These are phyloP conservation scores for Elephantulus edwardii DNA, from an alignment of 2,113 vertebrate species.

Conservation along the genomic window DNA sequence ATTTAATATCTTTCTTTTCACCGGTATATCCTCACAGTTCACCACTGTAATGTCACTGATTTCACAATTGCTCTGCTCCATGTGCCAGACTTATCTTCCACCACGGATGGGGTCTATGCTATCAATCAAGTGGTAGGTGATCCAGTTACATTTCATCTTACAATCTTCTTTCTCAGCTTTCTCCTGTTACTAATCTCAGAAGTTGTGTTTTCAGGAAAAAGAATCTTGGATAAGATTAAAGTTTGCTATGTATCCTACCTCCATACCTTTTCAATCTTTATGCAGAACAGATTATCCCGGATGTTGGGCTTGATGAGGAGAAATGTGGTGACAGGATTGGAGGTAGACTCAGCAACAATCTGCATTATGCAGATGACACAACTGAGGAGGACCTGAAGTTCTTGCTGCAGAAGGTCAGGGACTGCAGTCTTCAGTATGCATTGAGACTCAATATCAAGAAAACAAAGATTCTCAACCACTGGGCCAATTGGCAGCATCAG, in stretches of 20 bases:
- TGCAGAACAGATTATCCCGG: no score
- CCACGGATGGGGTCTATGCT: not conserved
- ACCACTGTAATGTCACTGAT: not conserved
- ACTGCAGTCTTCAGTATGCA: no score
- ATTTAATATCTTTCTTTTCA: not conserved
- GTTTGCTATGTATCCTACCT: not conserved
- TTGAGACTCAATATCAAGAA: no score
- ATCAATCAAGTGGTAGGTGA: not conserved
- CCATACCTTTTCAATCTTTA: no score
- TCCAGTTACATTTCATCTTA: not conserved
- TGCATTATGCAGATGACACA: no score
- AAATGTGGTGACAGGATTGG: no score
- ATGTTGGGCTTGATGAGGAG: no score
- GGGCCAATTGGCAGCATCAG: no score
- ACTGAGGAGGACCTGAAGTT: no score
- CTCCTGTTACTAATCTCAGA: not conserved
- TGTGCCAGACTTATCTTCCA: not conserved
- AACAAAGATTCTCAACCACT: no score
- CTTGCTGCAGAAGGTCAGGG: no score
- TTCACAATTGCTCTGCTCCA: not conserved
- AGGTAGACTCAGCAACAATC: no score
- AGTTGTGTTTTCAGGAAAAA: not conserved
- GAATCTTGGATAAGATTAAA: not conserved
- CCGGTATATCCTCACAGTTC: not conserved
- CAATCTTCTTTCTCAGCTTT: not conserved